Evolutionary conservation across 2,888 invertebrate species (phyloP).

Genomic region (Dynastes grantii): DNA sequence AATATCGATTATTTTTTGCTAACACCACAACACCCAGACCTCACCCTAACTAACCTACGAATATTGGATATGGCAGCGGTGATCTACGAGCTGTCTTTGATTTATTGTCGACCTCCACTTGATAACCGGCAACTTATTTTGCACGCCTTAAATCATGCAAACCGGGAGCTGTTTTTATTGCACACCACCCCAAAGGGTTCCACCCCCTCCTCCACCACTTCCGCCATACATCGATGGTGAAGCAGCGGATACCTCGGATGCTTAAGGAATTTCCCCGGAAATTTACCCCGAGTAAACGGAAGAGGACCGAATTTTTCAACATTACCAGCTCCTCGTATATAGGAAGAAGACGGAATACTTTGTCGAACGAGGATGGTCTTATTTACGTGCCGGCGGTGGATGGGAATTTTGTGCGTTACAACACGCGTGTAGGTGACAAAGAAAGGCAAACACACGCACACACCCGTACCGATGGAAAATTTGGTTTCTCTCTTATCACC

Average conservation of each 20-base stretch:
- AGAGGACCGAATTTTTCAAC: conserved; percentile 21
- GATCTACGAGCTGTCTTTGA: conserved; percentile 25
- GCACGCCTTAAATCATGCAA: conserved; percentile 36
- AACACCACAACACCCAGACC: not conserved
- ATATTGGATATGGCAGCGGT: conserved; percentile 23
- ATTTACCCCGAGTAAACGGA: conserved; percentile 23
- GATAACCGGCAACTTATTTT: conserved; percentile 36
- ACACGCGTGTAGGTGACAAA: conserved; percentile 31
- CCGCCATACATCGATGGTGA: not conserved
- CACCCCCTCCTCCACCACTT: not conserved
- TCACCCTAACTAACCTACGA: not conserved
- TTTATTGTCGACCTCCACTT: conserved; percentile 29
- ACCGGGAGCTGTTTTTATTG: conserved; percentile 30
- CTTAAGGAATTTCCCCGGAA: conserved; percentile 28
- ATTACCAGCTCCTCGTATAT: not conserved
- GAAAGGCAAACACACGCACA: conserved; percentile 18
- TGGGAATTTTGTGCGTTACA: not conserved
- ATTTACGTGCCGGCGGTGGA: conserved; percentile 7
- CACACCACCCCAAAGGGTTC: not conserved
- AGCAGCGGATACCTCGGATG: conserved; percentile 9
- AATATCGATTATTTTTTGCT: conserved; percentile 5
- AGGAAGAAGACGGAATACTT: conserved; percentile 4
- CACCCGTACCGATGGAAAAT: conserved; percentile 7
- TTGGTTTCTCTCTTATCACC: conserved; percentile 38
- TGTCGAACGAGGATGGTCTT: conserved; percentile 12